Conservation (phyloP, 2,888 invertebrate genomes). For the Heliconius charithonia region DNA sequence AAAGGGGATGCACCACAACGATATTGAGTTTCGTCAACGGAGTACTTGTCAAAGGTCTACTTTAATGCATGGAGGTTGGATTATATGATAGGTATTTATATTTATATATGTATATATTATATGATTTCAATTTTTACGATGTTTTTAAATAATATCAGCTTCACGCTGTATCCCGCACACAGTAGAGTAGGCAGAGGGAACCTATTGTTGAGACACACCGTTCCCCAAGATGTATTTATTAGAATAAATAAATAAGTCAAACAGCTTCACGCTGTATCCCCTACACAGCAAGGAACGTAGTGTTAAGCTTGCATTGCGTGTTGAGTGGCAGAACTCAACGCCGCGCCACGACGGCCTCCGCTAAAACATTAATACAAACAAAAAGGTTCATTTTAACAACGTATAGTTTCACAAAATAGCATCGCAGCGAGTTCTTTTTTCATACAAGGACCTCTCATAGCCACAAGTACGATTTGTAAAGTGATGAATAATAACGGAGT, state of each 20-base stretch:
- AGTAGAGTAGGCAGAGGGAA: too few species aligned
- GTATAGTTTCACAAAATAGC: constrained; percentile 42
- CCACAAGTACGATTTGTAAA: constrained; percentile 40
- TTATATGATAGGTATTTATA: constrained; percentile 12
- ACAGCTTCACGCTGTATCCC: too few species aligned
- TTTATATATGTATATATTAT: background rate
- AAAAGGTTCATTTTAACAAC: constrained; percentile 23
- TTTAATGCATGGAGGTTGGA: constrained; percentile 20
- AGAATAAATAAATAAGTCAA: too few species aligned
- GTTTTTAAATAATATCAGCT: too few species aligned
- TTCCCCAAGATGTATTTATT: too few species aligned
- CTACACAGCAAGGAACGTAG: too few species aligned
- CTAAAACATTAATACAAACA: background rate
- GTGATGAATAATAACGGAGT: constrained; percentile 47
- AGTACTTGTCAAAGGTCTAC: constrained; percentile 35
- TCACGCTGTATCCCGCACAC: too few species aligned
- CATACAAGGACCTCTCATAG: constrained; percentile 43
- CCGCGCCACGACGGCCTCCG: too few species aligned
- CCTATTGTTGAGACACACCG: too few species aligned
- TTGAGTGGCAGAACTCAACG: too few species aligned
- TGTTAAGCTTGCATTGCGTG: too few species aligned
- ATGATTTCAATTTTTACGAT: background rate
- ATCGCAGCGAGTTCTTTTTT: constrained; percentile 40
- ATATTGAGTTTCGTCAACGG: constrained; percentile 40
- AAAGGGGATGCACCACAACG: constrained; percentile 43